Evolutionary conservation across 2,797 vertebrate species (phyloP), one percentile per base, ranked within the genome.

Genomic region (Huso huso): DNA sequence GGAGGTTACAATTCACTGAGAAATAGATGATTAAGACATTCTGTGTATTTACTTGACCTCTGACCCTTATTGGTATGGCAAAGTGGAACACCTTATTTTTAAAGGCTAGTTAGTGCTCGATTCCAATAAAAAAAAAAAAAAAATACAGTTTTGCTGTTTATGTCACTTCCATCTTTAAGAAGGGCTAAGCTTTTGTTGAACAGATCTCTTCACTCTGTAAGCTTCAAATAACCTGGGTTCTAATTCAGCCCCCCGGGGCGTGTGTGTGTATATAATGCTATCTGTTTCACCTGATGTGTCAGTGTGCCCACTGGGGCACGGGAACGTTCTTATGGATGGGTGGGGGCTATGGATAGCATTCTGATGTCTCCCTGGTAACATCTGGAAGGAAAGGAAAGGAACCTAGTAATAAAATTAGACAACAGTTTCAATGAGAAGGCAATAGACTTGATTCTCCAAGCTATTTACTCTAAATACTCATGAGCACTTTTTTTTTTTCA

Each of bases 131-230:
- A 48, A 63, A 37, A 48, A 63, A 37, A 53, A 65, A 48, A 74
- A 6, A 64, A 13, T 7, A 64, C 12, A 63, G 57, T 69, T 70
- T 59, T 67, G 15, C 74, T 62, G 62, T 69, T 70, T 70, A 55
- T 69, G 51, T 75, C 15, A 67, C 69, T 61, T 74, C 69, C 37
- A 63, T 51, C 49, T 62, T 67, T 71, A 74, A 77, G 69, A 77
- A 78, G 73, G 73, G 75, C 72, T 77, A 76, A 69, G 69, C 66
- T 69, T 68, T 62, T 68, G 65, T 67, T 71, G 49, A 71, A 67
- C 53, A 61, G 66, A 59, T 62, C n/a, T 67, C 53, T 69, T 67
- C 67, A 65, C 64, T 69, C 60, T 66, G 15, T 70, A 53, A 70
- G 55, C 51, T 67, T 63, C 65, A 65, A 59, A 66, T 58, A 58